A percentile compares a stretch with the other conserved stretches of the same genome.
These are phyloP conservation scores for Miltochrista miniata DNA, from an alignment of 2,888 invertebrate genomes.

Conservation along the genomic window DNA sequence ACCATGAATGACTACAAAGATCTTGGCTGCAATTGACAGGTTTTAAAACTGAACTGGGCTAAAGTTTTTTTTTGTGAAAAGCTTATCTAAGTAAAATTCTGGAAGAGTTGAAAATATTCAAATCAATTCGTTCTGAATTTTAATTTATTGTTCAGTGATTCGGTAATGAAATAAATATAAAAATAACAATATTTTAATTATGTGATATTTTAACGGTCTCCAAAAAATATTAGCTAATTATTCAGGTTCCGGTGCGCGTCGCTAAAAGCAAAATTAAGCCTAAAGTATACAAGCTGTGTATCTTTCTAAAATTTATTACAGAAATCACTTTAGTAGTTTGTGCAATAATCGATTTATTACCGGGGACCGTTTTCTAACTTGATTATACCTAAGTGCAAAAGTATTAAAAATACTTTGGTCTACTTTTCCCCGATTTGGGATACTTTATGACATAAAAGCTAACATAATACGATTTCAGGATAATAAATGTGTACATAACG, in stretches of 20 bases:
- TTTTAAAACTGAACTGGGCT: too few species aligned
- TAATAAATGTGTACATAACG: too few species aligned
- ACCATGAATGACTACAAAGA: too few species aligned
- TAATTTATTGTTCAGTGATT: too few species aligned
- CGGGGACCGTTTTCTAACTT: slow-evolving; percentile 12
- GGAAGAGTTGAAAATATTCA: too few species aligned
- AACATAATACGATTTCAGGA: too few species aligned
- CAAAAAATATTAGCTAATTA: too few species aligned
- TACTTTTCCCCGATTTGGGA: slow-evolving; percentile 7
- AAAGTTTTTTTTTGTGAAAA: too few species aligned
- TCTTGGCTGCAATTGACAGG: too few species aligned
- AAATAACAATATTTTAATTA: slow-evolving; percentile 22
- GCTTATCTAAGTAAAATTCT: too few species aligned
- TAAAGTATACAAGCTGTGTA: slow-evolving; percentile 38
- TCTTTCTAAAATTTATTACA: slow-evolving; percentile 36
- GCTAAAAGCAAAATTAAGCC: slow-evolving; percentile 42
- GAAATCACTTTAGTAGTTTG: slow-evolving; percentile 29
- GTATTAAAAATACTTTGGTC: slow-evolving; percentile 9
- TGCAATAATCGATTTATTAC: slow-evolving; percentile 30
- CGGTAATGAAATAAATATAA: slow-evolving; percentile 15
- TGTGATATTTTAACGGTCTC: slow-evolving; percentile 24
- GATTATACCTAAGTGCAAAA: slow-evolving; percentile 5
- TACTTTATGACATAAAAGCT: slow-evolving; percentile 2
- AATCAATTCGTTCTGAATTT: too few species aligned
- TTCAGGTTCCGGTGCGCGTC: slow-evolving; percentile 29